Conservation (phyloP, 1,140 invertebrate species). For the Drosophila pseudoananassae region DNA sequence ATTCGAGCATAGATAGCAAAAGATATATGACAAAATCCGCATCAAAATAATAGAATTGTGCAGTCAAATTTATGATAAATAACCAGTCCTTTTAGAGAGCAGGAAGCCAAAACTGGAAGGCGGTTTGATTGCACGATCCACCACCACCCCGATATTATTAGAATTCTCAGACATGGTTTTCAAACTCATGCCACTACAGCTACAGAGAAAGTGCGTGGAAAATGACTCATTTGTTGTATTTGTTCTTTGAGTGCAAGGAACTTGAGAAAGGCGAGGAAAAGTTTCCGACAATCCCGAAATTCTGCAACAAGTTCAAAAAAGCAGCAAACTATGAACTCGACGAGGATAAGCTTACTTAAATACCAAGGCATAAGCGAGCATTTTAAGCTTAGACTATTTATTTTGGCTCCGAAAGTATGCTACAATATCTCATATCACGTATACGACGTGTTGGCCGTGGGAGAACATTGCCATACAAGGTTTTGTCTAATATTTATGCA, state of each 20-base stretch:
- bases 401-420: constrained; percentile 42
- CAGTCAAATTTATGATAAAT: constrained; percentile 48
- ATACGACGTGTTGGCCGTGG: constrained; percentile 30
- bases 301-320: constrained; percentile 28
- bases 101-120: constrained; percentile 16
- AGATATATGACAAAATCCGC: constrained; percentile 20
- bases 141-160: constrained; percentile 15
- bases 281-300: constrained; percentile 64
- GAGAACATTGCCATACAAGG: not conserved
- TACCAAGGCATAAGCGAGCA: constrained; percentile 16
- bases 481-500: not conserved
- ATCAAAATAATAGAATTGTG: constrained; percentile 28
- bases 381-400: constrained; percentile 13
- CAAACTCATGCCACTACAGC: constrained; percentile 37
- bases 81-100: constrained; percentile 19
- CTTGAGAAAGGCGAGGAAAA: constrained; percentile 51
- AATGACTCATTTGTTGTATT: constrained; percentile 56
- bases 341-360: constrained; percentile 11
- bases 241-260: constrained; percentile 19
- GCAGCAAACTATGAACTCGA: constrained; percentile 20
- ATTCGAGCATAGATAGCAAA: constrained; percentile 28
- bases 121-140: constrained; percentile 23
- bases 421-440: constrained; percentile 20
- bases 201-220: constrained; percentile 60
- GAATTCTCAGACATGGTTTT: constrained; percentile 10